These are phyloP conservation scores for Caenorhabditis sp. DNA, from an alignment of 2,888 invertebrate species.

Conservation along the genomic window DNA sequence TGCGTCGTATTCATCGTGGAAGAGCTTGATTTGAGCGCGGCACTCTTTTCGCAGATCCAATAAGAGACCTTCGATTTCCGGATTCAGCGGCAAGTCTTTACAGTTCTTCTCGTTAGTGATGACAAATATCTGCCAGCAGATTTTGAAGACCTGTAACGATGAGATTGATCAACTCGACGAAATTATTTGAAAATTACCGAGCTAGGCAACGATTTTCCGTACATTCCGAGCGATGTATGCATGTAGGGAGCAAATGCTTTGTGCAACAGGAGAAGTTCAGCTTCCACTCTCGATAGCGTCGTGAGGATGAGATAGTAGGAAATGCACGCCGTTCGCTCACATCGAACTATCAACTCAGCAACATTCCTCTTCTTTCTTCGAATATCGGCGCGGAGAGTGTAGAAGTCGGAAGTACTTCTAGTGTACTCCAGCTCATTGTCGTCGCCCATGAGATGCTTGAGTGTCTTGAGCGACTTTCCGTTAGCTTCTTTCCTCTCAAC, in stretches of 20 bases:
- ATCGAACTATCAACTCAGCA: not conserved
- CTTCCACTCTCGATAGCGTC: slow-evolving; percentile 1
- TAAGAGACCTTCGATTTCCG: not conserved
- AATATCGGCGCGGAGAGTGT: slow-evolving; percentile 17
- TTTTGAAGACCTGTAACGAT: not conserved
- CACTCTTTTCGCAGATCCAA: not conserved
- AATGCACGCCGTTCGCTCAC: not conserved
- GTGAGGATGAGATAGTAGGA: not conserved
- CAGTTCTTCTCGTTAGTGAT: not conserved
- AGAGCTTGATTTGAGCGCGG: not conserved
- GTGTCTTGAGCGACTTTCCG: not conserved
- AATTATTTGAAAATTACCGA: not conserved
- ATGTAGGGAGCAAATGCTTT: not conserved
- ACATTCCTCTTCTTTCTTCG: slow-evolving; percentile 25
- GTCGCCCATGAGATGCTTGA: not conserved
- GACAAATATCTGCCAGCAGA: not conserved
- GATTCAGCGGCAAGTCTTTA: not conserved
- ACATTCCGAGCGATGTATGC: slow-evolving; percentile 30
- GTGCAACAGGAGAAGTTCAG: slow-evolving; percentile 30
- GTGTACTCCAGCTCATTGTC: not conserved
- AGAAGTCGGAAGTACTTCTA: not conserved
- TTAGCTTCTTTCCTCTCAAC: not conserved
- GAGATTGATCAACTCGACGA: not conserved
- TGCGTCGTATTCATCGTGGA: not conserved
- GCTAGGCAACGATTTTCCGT: slow-evolving; percentile 6